Base-by-base conservation (phyloP, 2,113 vertebrate species). In the Paradoxurus hermaphroditus region DNA sequence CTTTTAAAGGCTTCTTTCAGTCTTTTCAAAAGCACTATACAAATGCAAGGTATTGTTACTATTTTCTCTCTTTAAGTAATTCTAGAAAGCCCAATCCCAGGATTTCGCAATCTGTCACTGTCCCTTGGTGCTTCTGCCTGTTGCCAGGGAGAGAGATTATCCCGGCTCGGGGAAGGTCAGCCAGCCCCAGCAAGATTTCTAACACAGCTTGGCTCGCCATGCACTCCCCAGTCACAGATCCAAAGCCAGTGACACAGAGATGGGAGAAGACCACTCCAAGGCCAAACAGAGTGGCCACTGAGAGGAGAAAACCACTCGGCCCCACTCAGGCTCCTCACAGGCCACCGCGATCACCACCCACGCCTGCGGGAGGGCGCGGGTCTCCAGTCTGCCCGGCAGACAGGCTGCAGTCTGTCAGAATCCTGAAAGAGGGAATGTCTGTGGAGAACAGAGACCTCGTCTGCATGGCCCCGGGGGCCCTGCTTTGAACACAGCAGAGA, bases 121-220 rank as follows among this genome's bases (percentile, higher is more conserved):
- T 97, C 97, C 97, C 87, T 96, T 25, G 6, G 84, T 97, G 96
- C 92, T 92, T 97, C 85, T 94, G 97, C 84, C 90, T 96, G 98
- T 98, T 97, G 98, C 97, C 98, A 98, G 97, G 97, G 96, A 97
- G 96, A 97, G 92, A 98, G 98, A 98, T 97, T 98, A 97, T 96
- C 97, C 86, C 4, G 77, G 96, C 92, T 94, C 95, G 96, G 90
- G 97, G 93, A 96, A 98, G 98, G 98, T 97, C 98, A 98, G 97
- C 95, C 97, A 98, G 97, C 77, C 97, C 96, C 97, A 95, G 96
- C 92, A 93, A 2, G 67, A 29, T 85, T 41, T 44, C 96, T 94
- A 39, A 87, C 86, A 67, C 15, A 65, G 96, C 83, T 56, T 90
- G 90, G 96, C 87, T 91, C 78, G 84, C 79, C 51, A 46, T 82